phyloP scores from a whole-genome alignment of 2,888 invertebrate species.

The Chaitophorus viminalis region DNA sequence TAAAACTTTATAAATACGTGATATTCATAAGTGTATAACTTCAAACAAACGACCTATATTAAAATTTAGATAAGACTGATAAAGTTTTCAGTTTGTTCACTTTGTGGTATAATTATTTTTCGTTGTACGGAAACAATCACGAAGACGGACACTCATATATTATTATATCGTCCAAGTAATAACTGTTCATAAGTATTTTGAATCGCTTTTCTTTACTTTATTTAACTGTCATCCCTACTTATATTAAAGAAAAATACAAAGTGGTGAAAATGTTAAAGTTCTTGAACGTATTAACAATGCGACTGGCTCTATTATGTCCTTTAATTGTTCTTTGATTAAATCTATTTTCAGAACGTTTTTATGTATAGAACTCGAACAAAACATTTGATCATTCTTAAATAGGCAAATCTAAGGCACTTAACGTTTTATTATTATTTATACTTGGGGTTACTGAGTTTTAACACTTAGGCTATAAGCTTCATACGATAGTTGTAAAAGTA shows the following conservation, averaged over 20 bases:
- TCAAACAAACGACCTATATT: neutral
- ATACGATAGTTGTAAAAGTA: neutral
- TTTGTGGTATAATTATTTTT: neutral
- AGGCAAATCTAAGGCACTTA: slow-evolving; percentile 11
- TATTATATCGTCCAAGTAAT: neutral
- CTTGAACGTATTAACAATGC: neutral
- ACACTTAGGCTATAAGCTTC: neutral
- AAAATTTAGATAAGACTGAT: neutral
- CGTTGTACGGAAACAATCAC: neutral
- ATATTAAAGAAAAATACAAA: neutral
- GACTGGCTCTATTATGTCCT: neutral
- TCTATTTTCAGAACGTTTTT: slow-evolving; percentile 5
- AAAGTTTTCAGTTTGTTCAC: neutral
- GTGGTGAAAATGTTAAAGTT: neutral
- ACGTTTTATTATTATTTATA: slow-evolving; percentile 12
- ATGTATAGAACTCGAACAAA: neutral
- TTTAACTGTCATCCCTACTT: neutral
- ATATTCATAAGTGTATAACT: no score
- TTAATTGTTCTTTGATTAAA: slow-evolving; percentile 20
- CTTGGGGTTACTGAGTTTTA: neutral
- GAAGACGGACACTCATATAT: neutral
- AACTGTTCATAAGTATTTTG: neutral
- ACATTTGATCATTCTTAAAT: slow-evolving; percentile 10
- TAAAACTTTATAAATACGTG: no score
- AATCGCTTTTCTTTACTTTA: neutral